phyloP scores from a whole-genome alignment of 2,888 invertebrate species.

The Harmothoe impar region DNA sequence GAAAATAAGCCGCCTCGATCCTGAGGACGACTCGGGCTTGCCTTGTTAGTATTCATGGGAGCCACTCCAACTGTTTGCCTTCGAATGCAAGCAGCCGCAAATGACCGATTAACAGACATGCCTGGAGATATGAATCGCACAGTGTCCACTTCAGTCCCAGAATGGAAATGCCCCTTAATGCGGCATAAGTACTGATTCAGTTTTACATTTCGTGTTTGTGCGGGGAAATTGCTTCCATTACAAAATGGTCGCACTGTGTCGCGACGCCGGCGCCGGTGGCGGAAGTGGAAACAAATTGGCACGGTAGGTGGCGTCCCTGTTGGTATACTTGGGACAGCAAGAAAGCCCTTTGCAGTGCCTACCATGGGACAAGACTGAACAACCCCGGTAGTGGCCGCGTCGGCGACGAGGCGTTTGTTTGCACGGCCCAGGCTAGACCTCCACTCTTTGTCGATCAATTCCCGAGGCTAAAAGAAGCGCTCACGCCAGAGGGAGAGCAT shows the following conservation, averaged over 20 bases:
- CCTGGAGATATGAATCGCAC: conserved; percentile 42
- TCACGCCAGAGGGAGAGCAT: neutral
- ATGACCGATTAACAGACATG: conserved; percentile 53
- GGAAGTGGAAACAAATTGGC: conserved; percentile 51
- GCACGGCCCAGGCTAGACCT: conserved; percentile 9
- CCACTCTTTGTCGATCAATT: conserved; percentile 37
- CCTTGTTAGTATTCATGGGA: conserved; percentile 36
- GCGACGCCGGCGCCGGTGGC: neutral
- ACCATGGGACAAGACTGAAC: neutral
- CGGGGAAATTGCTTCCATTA: conserved; percentile 51
- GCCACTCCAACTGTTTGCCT: conserved; percentile 27
- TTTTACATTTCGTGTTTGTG: conserved; percentile 53
- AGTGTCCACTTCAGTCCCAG: conserved; percentile 13
- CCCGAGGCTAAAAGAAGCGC: neutral
- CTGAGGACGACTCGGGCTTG: neutral
- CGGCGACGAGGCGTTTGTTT: conserved; percentile 52
- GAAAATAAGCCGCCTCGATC: conserved; percentile 7
- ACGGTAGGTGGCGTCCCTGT: neutral
- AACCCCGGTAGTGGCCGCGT: neutral
- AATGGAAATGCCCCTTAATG: conserved; percentile 1
- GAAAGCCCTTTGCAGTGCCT: conserved; percentile 23
- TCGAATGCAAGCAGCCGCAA: neutral
- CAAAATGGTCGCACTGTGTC: conserved; percentile 19
- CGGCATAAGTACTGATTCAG: conserved; percentile 48
- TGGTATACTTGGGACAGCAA: neutral